Evolutionary conservation across 2,888 invertebrate species (phyloP), one percentile per base, ranked within the genome.

Genomic region (Dolichomitus sp.): DNA sequence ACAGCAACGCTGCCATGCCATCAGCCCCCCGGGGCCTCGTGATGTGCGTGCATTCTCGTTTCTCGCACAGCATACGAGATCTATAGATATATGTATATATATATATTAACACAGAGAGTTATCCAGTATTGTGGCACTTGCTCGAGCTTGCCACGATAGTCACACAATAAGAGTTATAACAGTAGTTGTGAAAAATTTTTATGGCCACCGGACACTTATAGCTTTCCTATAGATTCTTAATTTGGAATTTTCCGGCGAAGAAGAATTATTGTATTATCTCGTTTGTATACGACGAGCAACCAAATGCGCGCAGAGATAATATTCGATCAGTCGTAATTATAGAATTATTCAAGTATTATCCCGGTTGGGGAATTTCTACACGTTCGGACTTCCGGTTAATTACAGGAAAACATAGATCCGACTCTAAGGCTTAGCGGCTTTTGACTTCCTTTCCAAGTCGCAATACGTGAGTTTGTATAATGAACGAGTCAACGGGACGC

Each of bases 1-100:
- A 23, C 63, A 42, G 23, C 48, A 50, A 48, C 66, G 63, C 30
- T 69, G 76, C 81, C 84, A 54, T 76, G 76, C 73, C 63, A 63
- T 57, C 74, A 63, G 72, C 74, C 66, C 59, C 65, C 68, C 80
- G 50, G 75, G 42, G 77, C 45, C 73, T 45, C 45, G 59, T 48
- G 59, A 79, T 79, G 80, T 74, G 76, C 68, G 79, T 84, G 80
- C 83, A 81, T 83, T 81, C 81, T 79, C 65, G 68, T 73, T 83
- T 75, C 81, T 77, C 70, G 75, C 50, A 50, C 61, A 69, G 19
- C 69, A 19, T 48, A 17, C 27, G 37, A 17, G 40, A 37, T 50
- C 50, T 52, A 7, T n/a, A 2, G 40, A 54, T 11, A 52, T 4
- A 40, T 40, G 30, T 23, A 23, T 23, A 23, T 23, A 23, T 23